Percentiles rank a stretch among this genome's conserved stretches.
Evolutionary conservation across 37 sponge, comb jelly and placozoan species (phyloP).

Genomic region (Theonella swinhoei): DNA sequence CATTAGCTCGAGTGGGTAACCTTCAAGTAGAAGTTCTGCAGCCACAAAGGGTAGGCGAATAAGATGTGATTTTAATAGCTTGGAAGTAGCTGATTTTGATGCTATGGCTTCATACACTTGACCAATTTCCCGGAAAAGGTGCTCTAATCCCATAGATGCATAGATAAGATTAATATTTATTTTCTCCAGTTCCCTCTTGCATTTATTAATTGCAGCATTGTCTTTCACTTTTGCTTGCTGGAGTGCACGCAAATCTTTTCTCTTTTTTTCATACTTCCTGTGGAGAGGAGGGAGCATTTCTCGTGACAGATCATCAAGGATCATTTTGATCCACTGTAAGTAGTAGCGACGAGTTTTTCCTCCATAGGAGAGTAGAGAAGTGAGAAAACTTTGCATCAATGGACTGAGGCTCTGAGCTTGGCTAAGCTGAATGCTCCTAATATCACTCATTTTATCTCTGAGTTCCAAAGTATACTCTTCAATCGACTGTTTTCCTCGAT

Average conservation of each 20-base stretch:
- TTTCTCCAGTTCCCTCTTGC: neutral
- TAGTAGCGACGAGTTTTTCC: neutral
- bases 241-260: neutral
- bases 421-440: constrained; percentile 3
- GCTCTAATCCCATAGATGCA: constrained; percentile 4
- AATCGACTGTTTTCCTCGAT: neutral
- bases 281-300: neutral
- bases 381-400: constrained; percentile 1
- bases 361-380: neutral
- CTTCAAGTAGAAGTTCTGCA: constrained; percentile 47
- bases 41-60: constrained; percentile 11
- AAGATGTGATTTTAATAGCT: neutral
- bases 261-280: neutral
- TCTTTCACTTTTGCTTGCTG: neutral
- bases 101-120: constrained; percentile 24
- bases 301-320: constrained; percentile 5
- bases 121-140: constrained; percentile 3
- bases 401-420: neutral
- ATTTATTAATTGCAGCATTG: neutral
- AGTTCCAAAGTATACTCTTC: neutral
- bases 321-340: neutral
- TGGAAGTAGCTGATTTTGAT: neutral
- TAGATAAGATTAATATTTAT: neutral
- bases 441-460: neutral
- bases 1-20: constrained; percentile 48